Conservation (phyloP, 1,140 invertebrate genomes). For the Pogonognathellus flavescens region DNA sequence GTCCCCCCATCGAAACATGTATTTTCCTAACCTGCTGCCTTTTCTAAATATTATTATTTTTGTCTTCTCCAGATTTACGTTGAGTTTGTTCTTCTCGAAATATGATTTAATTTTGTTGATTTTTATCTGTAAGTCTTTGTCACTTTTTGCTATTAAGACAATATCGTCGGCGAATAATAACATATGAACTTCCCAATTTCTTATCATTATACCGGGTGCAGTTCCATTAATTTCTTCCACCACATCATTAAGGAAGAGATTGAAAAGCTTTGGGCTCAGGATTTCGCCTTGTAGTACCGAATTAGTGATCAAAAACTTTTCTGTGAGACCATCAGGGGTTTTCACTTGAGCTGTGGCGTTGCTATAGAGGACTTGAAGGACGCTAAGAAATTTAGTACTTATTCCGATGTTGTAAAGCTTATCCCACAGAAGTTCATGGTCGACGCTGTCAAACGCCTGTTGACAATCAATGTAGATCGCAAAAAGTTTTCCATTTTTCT, state of each 20-base stretch:
- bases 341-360: not conserved
- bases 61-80: not conserved
- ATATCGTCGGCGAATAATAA: slow-evolving; percentile 21
- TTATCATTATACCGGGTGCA: not conserved
- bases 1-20: not conserved
- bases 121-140: not conserved
- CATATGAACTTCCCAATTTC: slow-evolving; percentile 11
- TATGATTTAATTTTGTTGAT: not conserved
- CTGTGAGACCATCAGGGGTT: not conserved
- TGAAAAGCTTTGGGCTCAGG: slow-evolving; percentile 63
- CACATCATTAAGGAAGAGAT: slow-evolving; percentile 62
- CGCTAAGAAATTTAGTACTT: slow-evolving; percentile 15
- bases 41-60: not conserved
- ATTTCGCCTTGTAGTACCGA: slow-evolving; percentile 67
- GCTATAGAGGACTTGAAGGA: slow-evolving; percentile 5
- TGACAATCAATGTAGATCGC: slow-evolving; percentile 51
- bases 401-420: slow-evolving; percentile 38
- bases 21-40: no score
- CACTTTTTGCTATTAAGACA: not conserved
- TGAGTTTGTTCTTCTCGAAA: not conserved
- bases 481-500: slow-evolving; percentile 44
- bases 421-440: slow-evolving; percentile 49
- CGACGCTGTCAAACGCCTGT: slow-evolving; percentile 51
- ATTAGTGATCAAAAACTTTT: slow-evolving; percentile 41
- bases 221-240: not conserved